phyloP scores from a whole-genome alignment of 1,140 invertebrate species.

The Battus philenor region DNA sequence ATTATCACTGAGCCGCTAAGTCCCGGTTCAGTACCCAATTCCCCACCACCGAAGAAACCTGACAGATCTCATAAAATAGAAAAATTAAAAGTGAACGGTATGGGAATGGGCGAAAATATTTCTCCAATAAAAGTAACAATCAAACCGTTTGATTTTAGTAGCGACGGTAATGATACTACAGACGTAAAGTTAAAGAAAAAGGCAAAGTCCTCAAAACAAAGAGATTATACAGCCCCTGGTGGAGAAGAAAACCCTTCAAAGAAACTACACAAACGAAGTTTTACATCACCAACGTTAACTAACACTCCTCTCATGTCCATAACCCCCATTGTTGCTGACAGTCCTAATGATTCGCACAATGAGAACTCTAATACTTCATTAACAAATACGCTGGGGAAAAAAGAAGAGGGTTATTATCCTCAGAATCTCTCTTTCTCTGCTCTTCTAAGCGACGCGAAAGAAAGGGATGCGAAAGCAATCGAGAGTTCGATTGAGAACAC shows the following conservation, averaged over 20 bases:
- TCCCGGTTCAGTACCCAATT: constrained; percentile 43
- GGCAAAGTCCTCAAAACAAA: constrained; percentile 45
- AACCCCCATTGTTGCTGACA: constrained; percentile 70
- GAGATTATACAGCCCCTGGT: constrained; percentile 33
- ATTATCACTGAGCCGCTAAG: constrained; percentile 56
- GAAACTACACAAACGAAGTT: constrained; percentile 65
- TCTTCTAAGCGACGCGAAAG: constrained; percentile 57
- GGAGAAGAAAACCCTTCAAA: constrained; percentile 45
- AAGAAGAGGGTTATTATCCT: constrained; percentile 51
- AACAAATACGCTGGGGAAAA: constrained; percentile 29
- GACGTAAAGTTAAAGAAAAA: constrained; percentile 56
- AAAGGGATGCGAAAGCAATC: constrained; percentile 58
- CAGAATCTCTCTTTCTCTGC: constrained; percentile 71
- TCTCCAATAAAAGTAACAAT: constrained; percentile 78
- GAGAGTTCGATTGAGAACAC: constrained; percentile 64
- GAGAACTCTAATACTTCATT: constrained; percentile 42
- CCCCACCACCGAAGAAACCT: constrained; percentile 38
- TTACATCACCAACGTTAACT: constrained; percentile 68
- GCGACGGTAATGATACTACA: constrained; percentile 40
- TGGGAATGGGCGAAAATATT: constrained; percentile 39
- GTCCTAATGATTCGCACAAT: constrained; percentile 70
- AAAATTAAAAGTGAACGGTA: constrained; percentile 29
- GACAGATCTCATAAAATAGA: constrained; percentile 49
- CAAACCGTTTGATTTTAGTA: constrained; percentile 76
- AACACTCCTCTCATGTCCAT: constrained; percentile 74